Evolutionary conservation across 1,140 invertebrate species (phyloP).

Genomic region (Brachionus calyciflorus): DNA sequence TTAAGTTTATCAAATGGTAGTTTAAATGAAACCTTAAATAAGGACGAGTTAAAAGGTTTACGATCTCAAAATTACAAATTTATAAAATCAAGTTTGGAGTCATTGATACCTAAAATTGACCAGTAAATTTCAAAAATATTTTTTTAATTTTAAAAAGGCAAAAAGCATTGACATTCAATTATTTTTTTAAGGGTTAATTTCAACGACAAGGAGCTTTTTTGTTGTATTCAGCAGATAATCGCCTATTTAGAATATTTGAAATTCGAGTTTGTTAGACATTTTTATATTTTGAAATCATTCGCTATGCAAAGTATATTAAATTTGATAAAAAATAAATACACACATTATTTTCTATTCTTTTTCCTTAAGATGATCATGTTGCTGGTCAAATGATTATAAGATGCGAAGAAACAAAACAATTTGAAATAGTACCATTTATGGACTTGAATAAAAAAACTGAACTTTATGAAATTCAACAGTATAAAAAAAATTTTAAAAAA

Average conservation of each 20-base stretch:
- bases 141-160: background rate
- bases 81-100: conserved; percentile 4
- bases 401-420: too few species aligned
- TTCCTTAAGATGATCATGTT: background rate
- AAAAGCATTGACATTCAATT: background rate
- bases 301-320: conserved; percentile 35
- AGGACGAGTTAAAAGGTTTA: conserved; percentile 2
- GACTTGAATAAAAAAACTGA: too few species aligned
- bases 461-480: too few species aligned
- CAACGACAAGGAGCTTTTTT: conserved; percentile 42
- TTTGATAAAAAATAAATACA: background rate
- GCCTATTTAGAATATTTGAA: conserved; percentile 37
- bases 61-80: conserved; percentile 19
- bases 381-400: background rate
- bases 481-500: too few species aligned
- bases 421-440: too few species aligned
- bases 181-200: conserved; percentile 41
- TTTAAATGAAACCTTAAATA: conserved; percentile 7
- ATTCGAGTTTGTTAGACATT: conserved; percentile 29
- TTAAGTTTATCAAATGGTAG: background rate
- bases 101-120: conserved; percentile 32
- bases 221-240: conserved; percentile 40
- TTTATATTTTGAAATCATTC: conserved; percentile 41
- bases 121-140: background rate
- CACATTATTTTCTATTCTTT: background rate